Evolutionary conservation across 2,797 vertebrate species (phyloP).

Genomic region (Gymnodraco acuticeps): DNA sequence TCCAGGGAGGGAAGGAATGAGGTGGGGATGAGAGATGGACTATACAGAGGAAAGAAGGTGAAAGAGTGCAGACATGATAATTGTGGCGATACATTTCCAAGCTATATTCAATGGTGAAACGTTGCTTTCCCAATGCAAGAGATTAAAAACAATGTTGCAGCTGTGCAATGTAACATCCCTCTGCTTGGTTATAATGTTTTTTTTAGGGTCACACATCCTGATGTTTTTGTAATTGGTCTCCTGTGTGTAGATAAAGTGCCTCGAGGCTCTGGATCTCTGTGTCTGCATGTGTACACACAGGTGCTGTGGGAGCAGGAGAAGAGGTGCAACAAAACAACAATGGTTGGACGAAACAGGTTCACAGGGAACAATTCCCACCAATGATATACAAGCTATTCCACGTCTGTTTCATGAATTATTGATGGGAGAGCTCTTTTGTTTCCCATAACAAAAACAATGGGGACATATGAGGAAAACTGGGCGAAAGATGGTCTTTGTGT

Average conservation of each 20-base stretch:
- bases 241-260: constrained; percentile 67
- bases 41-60: constrained; percentile 25
- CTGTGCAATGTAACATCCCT: constrained; percentile 15
- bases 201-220: constrained; percentile 68
- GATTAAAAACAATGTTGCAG: constrained; percentile 21
- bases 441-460: constrained; percentile 67
- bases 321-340: constrained; percentile 54
- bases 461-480: constrained; percentile 44
- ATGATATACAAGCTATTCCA: constrained; percentile 67
- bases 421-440: constrained; percentile 69
- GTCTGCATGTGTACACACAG: constrained; percentile 63
- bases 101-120: constrained; percentile 28
- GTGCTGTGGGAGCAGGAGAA: constrained; percentile 53
- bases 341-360: constrained; percentile 62
- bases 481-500: constrained; percentile 21
- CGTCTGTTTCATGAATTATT: constrained; percentile 80
- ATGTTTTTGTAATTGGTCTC: constrained; percentile 79
- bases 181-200: constrained; percentile 43
- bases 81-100: constrained; percentile 30
- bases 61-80: neutral
- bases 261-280: constrained; percentile 59
- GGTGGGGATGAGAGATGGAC: constrained; percentile 18
- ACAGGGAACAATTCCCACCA: constrained; percentile 63
- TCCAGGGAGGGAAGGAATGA: constrained; percentile 24
- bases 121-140: constrained; percentile 18